A percentile compares a stretch with the other conserved stretches of the same genome.
Conservation (phyloP, 53 echinoderm and acorn worm genomes). For the Echinometra lucunter region DNA sequence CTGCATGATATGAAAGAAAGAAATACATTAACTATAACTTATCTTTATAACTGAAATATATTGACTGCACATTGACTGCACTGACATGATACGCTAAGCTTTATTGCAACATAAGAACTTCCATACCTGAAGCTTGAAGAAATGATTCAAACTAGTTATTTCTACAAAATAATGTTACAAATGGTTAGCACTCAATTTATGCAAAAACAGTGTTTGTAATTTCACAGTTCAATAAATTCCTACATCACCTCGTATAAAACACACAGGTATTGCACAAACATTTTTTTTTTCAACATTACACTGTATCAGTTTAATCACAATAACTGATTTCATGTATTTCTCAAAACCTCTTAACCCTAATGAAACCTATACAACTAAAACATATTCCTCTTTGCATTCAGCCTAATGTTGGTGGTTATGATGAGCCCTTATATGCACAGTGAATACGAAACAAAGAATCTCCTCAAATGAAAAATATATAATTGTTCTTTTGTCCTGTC, state of each 20-base stretch:
- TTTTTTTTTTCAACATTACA: background rate
- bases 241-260: background rate
- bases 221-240: background rate
- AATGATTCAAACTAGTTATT: background rate
- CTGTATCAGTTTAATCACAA: background rate
- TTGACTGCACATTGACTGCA: background rate
- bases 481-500: background rate
- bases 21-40: background rate
- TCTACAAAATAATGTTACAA: conserved; percentile 9
- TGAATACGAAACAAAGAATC: background rate
- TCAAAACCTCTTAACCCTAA: background rate
- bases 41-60: background rate
- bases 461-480: background rate
- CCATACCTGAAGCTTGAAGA: background rate
- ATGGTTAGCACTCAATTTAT: background rate
- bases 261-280: background rate
- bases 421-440: background rate
- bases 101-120: conserved; percentile 38
- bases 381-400: conserved; percentile 23
- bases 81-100: background rate
- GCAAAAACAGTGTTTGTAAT: background rate
- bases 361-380: conserved; percentile 1
- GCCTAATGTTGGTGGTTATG: background rate
- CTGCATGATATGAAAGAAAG: conserved; percentile 21
- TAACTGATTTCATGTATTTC: background rate